Conservation (phyloP, 2,797 vertebrate genomes). For the Carapus acus region DNA sequence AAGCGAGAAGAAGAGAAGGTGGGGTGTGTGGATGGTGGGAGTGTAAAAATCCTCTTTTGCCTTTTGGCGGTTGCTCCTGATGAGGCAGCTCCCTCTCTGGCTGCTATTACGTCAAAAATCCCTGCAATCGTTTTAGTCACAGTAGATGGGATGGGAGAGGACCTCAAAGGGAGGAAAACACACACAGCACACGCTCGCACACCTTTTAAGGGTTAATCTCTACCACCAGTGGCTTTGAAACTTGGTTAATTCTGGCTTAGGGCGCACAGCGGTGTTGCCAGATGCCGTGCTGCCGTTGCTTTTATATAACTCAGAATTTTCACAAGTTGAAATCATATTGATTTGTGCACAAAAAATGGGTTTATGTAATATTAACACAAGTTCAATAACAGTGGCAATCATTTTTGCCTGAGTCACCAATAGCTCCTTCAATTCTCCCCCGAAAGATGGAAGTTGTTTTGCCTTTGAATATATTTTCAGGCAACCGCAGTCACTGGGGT, state of each 20-base stretch:
- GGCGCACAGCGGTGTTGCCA: conserved; percentile 40
- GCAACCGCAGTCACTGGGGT: conserved; percentile 34
- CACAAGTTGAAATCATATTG: no score
- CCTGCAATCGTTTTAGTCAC: conserved; percentile 75
- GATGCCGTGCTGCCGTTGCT: conserved; percentile 24
- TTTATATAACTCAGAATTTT: conserved; percentile 40
- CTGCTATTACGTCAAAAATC: conserved; percentile 62
- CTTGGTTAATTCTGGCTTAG: conserved; percentile 55
- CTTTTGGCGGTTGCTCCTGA: conserved; percentile 60
- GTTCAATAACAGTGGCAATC: conserved; percentile 21
- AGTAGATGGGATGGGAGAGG: conserved; percentile 58
- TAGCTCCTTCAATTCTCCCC: no score
- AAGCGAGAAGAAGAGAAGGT: conserved; percentile 24
- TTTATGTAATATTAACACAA: no score
- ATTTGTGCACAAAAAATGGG: no score
- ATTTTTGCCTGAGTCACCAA: conserved; percentile 25
- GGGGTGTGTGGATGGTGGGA: conserved; percentile 27
- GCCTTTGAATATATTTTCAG: conserved; percentile 39
- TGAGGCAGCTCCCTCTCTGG: conserved; percentile 53
- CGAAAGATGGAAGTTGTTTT: conserved; percentile 31
- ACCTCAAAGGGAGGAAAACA: conserved; percentile 53
- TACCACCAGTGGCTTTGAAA: conserved; percentile 45
- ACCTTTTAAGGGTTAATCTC: conserved; percentile 47
- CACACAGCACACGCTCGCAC: conserved; percentile 12
- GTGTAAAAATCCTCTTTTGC: conserved; percentile 35